Evolutionary conservation across 2,888 invertebrate genomes (phyloP).

Genomic region (Hypolimnas misippus): DNA sequence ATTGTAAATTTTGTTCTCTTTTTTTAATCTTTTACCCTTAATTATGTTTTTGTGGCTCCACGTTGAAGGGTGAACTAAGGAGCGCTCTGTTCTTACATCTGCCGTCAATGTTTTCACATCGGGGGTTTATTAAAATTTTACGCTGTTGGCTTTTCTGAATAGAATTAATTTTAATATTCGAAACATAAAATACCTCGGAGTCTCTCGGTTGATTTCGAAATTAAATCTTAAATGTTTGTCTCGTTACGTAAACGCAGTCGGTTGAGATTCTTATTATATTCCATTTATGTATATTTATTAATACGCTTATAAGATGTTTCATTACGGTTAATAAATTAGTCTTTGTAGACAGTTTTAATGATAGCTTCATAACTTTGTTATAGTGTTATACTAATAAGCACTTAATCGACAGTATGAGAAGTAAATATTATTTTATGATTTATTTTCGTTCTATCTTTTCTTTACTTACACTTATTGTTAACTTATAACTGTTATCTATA

Average conservation of each 20-base stretch:
- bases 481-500: no score
- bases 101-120: constrained; percentile 63
- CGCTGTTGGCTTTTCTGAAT: constrained; percentile 42
- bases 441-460: no score
- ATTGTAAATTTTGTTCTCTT: not conserved
- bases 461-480: no score
- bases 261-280: no score
- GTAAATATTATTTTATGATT: no score
- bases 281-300: no score
- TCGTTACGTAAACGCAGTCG: constrained; percentile 22
- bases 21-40: constrained; percentile 23
- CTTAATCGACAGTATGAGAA: no score
- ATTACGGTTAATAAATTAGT: not conserved
- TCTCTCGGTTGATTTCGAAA: constrained; percentile 40
- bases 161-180: constrained; percentile 43
- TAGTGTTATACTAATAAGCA: no score
- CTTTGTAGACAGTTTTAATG: no score
- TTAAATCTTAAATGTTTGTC: constrained; percentile 32
- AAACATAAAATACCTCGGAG: constrained; percentile 37
- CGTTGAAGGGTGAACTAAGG: constrained; percentile 40
- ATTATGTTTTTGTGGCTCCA: constrained; percentile 54
- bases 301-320: constrained; percentile 2
- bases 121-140: constrained; percentile 65
- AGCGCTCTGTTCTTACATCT: constrained; percentile 48
- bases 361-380: no score